These are phyloP conservation scores for Anoplolepis gracilipes DNA, from an alignment of 1,140 invertebrate genomes.

Conservation along the genomic window DNA sequence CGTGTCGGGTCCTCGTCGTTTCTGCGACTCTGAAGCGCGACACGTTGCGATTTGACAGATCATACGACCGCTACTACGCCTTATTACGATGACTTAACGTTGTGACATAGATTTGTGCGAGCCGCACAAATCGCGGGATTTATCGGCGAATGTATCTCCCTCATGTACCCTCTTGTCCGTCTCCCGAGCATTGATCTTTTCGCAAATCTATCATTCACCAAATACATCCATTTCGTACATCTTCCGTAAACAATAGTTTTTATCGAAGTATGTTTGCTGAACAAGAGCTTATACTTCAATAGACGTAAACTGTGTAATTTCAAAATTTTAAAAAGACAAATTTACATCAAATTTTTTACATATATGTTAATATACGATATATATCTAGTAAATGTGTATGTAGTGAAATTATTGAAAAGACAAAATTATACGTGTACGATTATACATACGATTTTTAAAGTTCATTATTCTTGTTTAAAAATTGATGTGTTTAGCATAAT, in stretches of 20 bases:
- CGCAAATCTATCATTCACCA: not conserved
- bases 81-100: conserved; percentile 4
- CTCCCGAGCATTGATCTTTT: not conserved
- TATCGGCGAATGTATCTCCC: not conserved
- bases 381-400: not conserved
- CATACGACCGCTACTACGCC: not conserved
- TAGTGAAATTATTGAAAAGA: not conserved
- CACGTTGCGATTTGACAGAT: conserved; percentile 32
- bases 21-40: conserved; percentile 26
- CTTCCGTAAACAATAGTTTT: not conserved
- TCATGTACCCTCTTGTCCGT: not conserved
- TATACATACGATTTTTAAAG: not conserved
- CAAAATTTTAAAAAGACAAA: not conserved
- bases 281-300: not conserved
- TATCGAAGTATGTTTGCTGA: not conserved
- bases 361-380: not conserved
- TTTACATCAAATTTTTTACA: not conserved
- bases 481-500: not conserved
- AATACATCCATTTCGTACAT: not conserved
- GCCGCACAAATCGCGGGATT: not conserved
- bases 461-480: not conserved
- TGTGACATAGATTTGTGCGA: not conserved
- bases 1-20: conserved; percentile 4
- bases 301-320: not conserved
- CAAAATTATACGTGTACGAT: not conserved